phyloP scores from a whole-genome alignment of 2,888 invertebrate genomes.

The Drosophila bunnanda region DNA sequence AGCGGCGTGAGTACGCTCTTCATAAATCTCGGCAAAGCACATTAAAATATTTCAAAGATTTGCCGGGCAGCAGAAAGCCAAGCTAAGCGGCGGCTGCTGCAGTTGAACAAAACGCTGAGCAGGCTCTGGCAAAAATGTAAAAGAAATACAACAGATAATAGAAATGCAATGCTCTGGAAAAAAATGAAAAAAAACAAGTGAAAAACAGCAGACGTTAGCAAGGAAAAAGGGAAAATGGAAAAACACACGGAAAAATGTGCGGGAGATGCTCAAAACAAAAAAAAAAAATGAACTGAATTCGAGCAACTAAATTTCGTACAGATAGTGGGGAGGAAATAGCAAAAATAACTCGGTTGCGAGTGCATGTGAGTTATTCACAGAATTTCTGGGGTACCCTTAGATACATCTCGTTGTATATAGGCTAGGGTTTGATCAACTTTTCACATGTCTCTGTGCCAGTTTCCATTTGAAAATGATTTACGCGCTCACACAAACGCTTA shows the following conservation, averaged over 20 bases:
- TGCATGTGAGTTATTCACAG: constrained; percentile 21
- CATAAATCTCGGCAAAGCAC: constrained; percentile 52
- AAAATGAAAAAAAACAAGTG: not conserved
- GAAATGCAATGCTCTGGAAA: constrained; percentile 45
- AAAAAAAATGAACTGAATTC: constrained; percentile 17
- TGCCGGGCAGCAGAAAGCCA: constrained; percentile 19
- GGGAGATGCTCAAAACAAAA: not conserved
- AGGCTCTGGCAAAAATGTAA: constrained; percentile 23
- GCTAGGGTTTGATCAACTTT: constrained; percentile 6
- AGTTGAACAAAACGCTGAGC: constrained; percentile 45
- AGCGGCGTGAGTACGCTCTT: constrained; percentile 18
- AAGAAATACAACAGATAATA: constrained; percentile 43
- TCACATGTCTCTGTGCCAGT: constrained; percentile 10
- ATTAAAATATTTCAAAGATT: constrained; percentile 58
- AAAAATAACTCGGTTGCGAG: constrained; percentile 30
- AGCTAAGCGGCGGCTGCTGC: constrained; percentile 46
- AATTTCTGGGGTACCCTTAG: not conserved
- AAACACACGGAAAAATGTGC: constrained; percentile 22
- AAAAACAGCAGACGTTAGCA: constrained; percentile 33
- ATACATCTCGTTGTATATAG: not conserved
- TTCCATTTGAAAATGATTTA: constrained; percentile 52
- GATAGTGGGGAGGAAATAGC: constrained; percentile 26
- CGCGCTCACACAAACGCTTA: constrained; percentile 46
- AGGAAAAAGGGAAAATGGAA: constrained; percentile 12
- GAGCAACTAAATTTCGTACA: constrained; percentile 46